Conservation (phyloP, 2,113 vertebrate genomes). For the Anthoscopus minutus region DNA sequence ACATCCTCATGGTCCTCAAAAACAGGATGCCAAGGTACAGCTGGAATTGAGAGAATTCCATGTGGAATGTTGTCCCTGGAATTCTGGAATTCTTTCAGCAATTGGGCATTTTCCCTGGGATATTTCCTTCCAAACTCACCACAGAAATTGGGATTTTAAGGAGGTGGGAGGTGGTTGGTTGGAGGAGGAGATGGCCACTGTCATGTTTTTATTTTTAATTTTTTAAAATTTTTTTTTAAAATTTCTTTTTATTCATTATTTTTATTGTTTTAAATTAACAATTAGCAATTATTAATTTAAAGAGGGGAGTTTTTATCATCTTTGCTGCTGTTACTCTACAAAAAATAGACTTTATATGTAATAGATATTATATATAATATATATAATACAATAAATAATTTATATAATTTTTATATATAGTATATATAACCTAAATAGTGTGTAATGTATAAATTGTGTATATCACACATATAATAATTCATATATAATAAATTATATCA, state of each 20-base stretch:
- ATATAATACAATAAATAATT: too few species aligned
- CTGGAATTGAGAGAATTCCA: not conserved
- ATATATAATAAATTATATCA: too few species aligned
- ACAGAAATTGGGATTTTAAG: not conserved
- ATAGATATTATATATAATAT: fast-evolving
- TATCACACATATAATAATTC: too few species aligned
- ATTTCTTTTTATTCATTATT: too few species aligned
- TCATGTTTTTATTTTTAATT: not conserved
- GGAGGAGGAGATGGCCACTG: not conserved
- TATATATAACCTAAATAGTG: too few species aligned
- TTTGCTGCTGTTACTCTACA: not conserved
- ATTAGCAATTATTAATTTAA: not conserved
- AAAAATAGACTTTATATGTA: too few species aligned
- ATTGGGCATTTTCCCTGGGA: not conserved
- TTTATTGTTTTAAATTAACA: not conserved
- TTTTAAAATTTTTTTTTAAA: too few species aligned
- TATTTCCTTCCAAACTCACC: not conserved
- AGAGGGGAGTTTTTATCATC: not conserved
- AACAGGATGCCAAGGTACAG: not conserved
- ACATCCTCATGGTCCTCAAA: not conserved
- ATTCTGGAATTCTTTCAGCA: not conserved
- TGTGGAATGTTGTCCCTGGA: fast-evolving
- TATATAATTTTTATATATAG: too few species aligned
- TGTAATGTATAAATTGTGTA: too few species aligned
- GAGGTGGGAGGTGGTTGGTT: not conserved